Base-by-base conservation (phyloP, 2,113 vertebrate genomes). In the Cheilinus undulatus region DNA sequence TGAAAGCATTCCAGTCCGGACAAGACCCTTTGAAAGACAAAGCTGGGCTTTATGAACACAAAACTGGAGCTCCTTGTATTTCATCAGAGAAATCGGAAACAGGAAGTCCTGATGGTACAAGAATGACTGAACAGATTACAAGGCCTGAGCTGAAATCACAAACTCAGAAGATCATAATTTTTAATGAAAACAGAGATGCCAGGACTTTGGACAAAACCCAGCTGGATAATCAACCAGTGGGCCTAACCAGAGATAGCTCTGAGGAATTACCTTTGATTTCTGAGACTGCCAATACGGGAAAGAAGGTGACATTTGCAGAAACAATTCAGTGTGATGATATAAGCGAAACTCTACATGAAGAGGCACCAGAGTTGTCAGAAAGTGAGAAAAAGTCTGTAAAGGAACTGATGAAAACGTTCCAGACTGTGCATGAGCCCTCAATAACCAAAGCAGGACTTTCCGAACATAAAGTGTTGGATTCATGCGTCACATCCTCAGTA, bases 1-100 rank as follows among this genome's bases (percentile, higher is more conserved):
- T 96, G 96, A 96, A 94, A 93, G 93, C 96, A 19, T 99, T 99
- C 82, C 97, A 98, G 57, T 93, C 94, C 13, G 96, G 94, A 1
- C 6, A 7, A 20, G 96, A 97, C 61, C 92, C 89, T 42, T 42
- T 15, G 13, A 42, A 42, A 42, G 17, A 42, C 40, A 42, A 4
- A 42, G 17, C 83, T 23, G 24, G 84, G 8, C 32, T 34, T 34
- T 34, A 10, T 34, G 97, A 99, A 77, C 96, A 19, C 40, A 42
- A 15, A 42, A 17, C 83, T 23, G 24, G 84, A 15, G 20, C 75
- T 24, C 51, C 73, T 46, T 45, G 45, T 66, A 48, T 32, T 45
- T 69, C 76, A 61, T 62, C 77, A 42, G 14, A 45, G 20, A 54
- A 43, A 50, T 73, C 80, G 59, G 46, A 82, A 69, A 48, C 62